Evolutionary conservation across 2,797 vertebrate genomes (phyloP), one percentile per base, ranked within the genome.

Genomic region (Phataginus tricuspis): DNA sequence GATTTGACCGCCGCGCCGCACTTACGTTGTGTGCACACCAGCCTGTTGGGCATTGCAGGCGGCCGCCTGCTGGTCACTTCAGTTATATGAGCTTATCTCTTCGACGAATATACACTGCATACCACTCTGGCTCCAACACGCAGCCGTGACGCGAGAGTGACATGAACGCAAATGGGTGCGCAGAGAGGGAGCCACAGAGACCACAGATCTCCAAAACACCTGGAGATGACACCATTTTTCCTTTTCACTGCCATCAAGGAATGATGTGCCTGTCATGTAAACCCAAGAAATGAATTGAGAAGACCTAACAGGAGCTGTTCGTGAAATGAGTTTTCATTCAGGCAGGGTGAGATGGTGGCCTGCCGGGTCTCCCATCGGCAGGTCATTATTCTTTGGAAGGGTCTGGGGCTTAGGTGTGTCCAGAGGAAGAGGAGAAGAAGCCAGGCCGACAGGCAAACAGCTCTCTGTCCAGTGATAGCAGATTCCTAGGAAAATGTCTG

Each of bases 401-500:
- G 4, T 49, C 83, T 37, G 34, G 64, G 63, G 21, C 34, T 66
- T 7, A 45, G 34, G 1, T 45, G 29, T 77, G 90, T 91, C 53
- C 59, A 64, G 80, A 87, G 37, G 12, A 79, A n/a, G 37, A 7
- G 59, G 23, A 18, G 10, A 63, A 18, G 25, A 57, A 15, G 19
- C 23, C 18, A 14, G 16, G 8, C 13, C 1, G 5, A 34, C 21
- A 39, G 66, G 37, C 34, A 90, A 29, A 82, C 61, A 2, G 2
- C 4, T 25, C 12, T 0, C 79, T 51, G 25, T 10, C 82, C 75
- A 53, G 29, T 95, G 85, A 39, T 4, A 88, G 23, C 15, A 29
- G 51, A 94, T 96, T 75, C 95, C 90, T 96, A 95, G 31, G 15
- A 71, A 94, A 97, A 72, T 2, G 45, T 0, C 5, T 71, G 0